Conservation (phyloP, 2,888 invertebrate genomes). For the Fragum fragum region DNA sequence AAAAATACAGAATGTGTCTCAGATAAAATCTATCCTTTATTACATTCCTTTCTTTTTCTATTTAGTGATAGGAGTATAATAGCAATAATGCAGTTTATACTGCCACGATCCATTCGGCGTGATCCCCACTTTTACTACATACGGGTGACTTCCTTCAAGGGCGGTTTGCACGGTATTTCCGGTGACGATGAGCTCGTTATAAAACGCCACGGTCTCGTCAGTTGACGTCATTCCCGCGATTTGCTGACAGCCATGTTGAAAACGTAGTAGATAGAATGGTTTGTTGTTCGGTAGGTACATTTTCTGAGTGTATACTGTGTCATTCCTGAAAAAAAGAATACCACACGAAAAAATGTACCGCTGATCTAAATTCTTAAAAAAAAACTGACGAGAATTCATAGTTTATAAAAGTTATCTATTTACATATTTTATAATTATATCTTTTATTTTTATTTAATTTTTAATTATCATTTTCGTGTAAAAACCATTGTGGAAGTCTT, state of each 20-base stretch:
- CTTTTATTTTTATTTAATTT: too few species aligned
- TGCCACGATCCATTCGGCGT: constrained; percentile 24
- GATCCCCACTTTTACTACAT: constrained; percentile 33
- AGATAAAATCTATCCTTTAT: too few species aligned
- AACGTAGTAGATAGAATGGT: constrained; percentile 60
- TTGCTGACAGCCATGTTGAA: constrained; percentile 62
- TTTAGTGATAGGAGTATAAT: constrained; percentile 49
- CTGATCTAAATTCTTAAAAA: too few species aligned
- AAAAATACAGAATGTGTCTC: too few species aligned
- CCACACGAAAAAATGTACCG: too few species aligned
- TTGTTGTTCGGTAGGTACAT: constrained; percentile 51
- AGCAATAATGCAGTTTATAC: constrained; percentile 57
- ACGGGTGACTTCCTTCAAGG: constrained; percentile 41
- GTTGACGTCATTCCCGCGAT: constrained; percentile 52
- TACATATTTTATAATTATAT: too few species aligned
- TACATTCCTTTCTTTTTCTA: too few species aligned
- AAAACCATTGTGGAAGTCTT: too few species aligned
- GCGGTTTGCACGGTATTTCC: constrained; percentile 34
- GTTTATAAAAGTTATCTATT: too few species aligned
- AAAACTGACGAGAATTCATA: too few species aligned
- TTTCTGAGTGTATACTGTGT: constrained; percentile 53
- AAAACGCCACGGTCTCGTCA: constrained; percentile 55
- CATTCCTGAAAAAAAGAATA: constrained; percentile 52
- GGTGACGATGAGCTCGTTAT: constrained; percentile 38
- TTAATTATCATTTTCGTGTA: too few species aligned